Evolutionary conservation across 2,888 invertebrate species (phyloP).

Genomic region (Ceriagrion tenellum): DNA sequence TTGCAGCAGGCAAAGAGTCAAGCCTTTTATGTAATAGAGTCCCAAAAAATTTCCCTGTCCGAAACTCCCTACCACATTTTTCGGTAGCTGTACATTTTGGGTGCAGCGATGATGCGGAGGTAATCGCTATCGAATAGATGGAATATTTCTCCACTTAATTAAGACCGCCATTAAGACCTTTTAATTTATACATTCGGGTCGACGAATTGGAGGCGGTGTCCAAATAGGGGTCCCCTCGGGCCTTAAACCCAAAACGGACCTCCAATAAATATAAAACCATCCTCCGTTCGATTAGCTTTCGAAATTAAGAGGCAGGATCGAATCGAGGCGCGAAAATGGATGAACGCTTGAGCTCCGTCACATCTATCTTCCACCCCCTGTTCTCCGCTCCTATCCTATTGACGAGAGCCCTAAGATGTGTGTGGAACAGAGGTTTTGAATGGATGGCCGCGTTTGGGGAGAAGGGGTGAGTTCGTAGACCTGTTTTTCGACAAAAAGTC

Average conservation of each 20-base stretch:
- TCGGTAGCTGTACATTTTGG: no score
- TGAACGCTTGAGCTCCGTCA: not conserved
- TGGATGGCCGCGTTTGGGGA: not conserved
- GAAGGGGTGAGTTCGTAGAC: not conserved
- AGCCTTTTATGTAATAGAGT: no score
- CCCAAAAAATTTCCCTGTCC: no score
- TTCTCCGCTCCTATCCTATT: not conserved
- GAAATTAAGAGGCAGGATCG: not conserved
- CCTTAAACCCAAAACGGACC: not conserved
- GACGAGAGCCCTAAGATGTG: not conserved
- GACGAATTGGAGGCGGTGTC: not conserved
- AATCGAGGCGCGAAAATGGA: not conserved
- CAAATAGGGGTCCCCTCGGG: not conserved
- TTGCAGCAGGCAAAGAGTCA: no score
- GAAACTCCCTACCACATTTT: no score
- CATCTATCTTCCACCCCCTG: not conserved
- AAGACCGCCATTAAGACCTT: not conserved
- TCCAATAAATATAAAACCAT: not conserved
- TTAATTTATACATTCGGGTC: not conserved
- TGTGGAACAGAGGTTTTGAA: not conserved
- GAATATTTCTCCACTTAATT: not conserved
- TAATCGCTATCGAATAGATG: no score
- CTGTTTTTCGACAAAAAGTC: not conserved
- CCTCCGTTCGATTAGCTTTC: not conserved
- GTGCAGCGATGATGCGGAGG: no score